phyloP scores from a whole-genome alignment of 2,888 invertebrate species.

The Silvanus unidentatus region DNA sequence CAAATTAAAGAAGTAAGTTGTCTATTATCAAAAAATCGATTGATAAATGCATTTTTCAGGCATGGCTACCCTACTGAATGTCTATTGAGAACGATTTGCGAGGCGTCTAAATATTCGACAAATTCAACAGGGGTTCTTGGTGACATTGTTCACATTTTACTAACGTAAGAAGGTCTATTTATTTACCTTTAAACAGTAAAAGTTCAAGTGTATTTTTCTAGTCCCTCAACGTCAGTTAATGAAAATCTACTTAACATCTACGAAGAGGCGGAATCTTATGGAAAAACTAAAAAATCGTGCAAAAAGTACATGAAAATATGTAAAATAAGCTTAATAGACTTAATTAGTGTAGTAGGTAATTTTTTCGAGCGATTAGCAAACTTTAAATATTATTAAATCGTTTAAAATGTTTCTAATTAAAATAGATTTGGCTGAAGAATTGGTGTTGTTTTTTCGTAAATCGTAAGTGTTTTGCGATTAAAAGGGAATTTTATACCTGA shows the following conservation, averaged over 20 bases:
- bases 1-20: slow-evolving; percentile 33
- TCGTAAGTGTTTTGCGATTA: too few species aligned
- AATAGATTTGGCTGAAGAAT: too few species aligned
- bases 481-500: too few species aligned
- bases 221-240: slow-evolving; percentile 59
- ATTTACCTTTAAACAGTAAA: slow-evolving; percentile 14
- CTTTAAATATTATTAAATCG: too few species aligned
- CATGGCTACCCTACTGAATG: slow-evolving; percentile 63
- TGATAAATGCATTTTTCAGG: slow-evolving; percentile 42
- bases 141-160: slow-evolving; percentile 32
- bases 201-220: slow-evolving; percentile 39
- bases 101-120: slow-evolving; percentile 48
- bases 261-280: slow-evolving; percentile 29
- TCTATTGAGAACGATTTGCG: slow-evolving; percentile 67
- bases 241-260: slow-evolving; percentile 24
- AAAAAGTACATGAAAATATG: slow-evolving; percentile 49
- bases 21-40: slow-evolving; percentile 2
- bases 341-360: slow-evolving; percentile 40
- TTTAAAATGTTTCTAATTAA: too few species aligned
- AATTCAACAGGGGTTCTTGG: slow-evolving; percentile 32
- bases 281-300: slow-evolving; percentile 46
- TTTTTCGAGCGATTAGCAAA: neutral
- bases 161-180: slow-evolving; percentile 27
- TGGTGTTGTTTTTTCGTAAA: too few species aligned
- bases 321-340: slow-evolving; percentile 52